Evolutionary conservation across 2,797 vertebrate species (phyloP), one percentile per base, ranked within the genome.

Genomic region (Graptemys geographica): DNA sequence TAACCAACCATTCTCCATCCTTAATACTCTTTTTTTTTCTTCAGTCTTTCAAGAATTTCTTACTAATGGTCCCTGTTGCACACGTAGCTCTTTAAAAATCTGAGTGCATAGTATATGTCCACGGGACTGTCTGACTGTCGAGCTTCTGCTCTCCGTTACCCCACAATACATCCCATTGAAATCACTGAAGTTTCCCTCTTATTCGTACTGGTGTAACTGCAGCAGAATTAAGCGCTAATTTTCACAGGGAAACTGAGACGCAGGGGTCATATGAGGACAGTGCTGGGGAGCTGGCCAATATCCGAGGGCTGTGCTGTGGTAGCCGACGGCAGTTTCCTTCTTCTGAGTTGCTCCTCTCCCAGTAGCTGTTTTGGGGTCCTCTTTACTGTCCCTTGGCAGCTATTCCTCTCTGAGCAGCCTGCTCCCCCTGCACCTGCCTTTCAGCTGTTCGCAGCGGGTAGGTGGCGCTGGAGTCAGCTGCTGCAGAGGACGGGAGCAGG

Each of bases 41-140:
- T 59, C 53, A 6, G 27, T 10, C 72, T 78, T 86, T 57, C 13
- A 11, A 78, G 41, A 41, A 18, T 78, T 56, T 55, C 53, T 86
- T 31, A 11, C 25, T 49, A 78, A 47, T 49, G 41, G 12, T 57
- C 21, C 28, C 33, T 52, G 28, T 57, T 93, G 47, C 27, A 8
- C 47, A 56, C 11, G 2, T 53, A 25, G 4, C 31, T 8, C 27
- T 83, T 88, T 52, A 31, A 6, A 84, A 59, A 13, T 52, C 25
- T 53, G 27, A 11, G 3, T 79, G 5, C 23, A 18, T 23, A 82
- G 65, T 57, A 69, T 78, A 12, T 55, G 52, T 90, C 9, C 33
- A 82, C 86, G 57, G n/a, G 31, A 3, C 0, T 0, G 2, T 5
- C 51, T 59, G 52, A 87, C 31, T 28, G 0, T 0, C 37, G 51